Conservation (phyloP, 92 coral and sea anemone species). For the Palythoa heliodiscus region DNA sequence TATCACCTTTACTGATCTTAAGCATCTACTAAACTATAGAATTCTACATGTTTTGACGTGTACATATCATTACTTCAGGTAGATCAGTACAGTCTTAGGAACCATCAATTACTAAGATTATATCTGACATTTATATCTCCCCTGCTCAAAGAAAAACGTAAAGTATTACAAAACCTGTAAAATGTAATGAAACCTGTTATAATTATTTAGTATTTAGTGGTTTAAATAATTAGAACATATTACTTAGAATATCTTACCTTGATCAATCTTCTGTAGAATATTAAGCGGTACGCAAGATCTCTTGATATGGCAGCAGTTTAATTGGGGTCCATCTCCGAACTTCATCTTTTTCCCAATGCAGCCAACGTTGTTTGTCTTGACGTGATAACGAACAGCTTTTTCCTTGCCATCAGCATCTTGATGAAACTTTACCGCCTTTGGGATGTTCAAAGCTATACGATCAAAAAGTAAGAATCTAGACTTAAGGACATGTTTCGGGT, state of each 20-base stretch:
- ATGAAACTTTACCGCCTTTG: conserved; percentile 8
- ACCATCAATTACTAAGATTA: too few species aligned
- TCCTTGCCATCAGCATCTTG: background rate
- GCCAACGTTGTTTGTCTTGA: conserved; percentile 8
- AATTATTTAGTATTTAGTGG: too few species aligned
- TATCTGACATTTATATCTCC: too few species aligned
- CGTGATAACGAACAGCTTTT: background rate
- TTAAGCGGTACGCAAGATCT: conserved; percentile 3
- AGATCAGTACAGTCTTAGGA: too few species aligned
- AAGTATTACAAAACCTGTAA: too few species aligned
- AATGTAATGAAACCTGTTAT: too few species aligned
- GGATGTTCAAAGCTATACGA: background rate
- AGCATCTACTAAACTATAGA: background rate
- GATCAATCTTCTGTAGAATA: conserved; percentile 17
- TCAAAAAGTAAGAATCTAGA: background rate
- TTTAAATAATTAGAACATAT: too few species aligned
- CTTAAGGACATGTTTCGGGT: too few species aligned
- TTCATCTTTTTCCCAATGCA: conserved; percentile 26
- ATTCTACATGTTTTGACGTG: background rate
- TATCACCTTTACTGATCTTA: background rate
- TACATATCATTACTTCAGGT: too few species aligned
- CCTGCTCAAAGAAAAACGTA: too few species aligned
- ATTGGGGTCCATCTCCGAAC: conserved; percentile 7
- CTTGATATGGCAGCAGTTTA: too few species aligned
- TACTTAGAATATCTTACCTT: background rate